Evolutionary conservation across 37 sponge, comb jelly and placozoan genomes (phyloP), one percentile per base, ranked within the genome.

Genomic region (Theonella swinhoei): DNA sequence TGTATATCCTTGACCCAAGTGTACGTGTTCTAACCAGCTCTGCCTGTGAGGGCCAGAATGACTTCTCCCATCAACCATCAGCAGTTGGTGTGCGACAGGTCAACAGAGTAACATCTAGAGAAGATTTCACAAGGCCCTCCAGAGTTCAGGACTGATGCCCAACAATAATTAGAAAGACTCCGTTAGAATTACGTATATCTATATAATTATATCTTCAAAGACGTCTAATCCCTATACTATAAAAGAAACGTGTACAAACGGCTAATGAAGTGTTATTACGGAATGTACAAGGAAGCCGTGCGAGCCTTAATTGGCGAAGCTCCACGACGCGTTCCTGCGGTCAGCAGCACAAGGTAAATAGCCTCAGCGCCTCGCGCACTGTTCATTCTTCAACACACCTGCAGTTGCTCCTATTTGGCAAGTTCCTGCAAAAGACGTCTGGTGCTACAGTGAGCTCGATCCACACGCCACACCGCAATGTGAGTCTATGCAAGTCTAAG

Each of bases 21-120:
- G n/a, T 60, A 88, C 82, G 26, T 39, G 65, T 88, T 23, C 43
- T 81, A 41, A 88, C 82, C 63, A 74, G 64, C 1, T 66, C 80
- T 62, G 70, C 80, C n/a, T 88, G 69, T 36, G 64, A 88, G 58
- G 65, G 43, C 47, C 64, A 76, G 62, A 39, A 29, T 7, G 36
- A 75, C 14, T 72, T 34, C 68, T 72, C 74, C 40, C 87, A 79
- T 36, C 68, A 58, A 42, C 75, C 66, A 1, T 61, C 42, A 39
- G 63, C 68, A 32, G 34, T 4, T 4, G 80, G 80, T 2, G 90
- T 89, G 38, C 64, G 61, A 23, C 70, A 82, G 23, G n/a, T 88
- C 59, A 11, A 62, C 19, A 63, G 54, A 5, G 24, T 64, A 9
- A 74, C 87, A 26, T 26, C 87, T 9, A 64, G 88, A 38, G 82